Base-by-base conservation (phyloP, 1,140 invertebrate species). In the Apocrypta bakeri region DNA sequence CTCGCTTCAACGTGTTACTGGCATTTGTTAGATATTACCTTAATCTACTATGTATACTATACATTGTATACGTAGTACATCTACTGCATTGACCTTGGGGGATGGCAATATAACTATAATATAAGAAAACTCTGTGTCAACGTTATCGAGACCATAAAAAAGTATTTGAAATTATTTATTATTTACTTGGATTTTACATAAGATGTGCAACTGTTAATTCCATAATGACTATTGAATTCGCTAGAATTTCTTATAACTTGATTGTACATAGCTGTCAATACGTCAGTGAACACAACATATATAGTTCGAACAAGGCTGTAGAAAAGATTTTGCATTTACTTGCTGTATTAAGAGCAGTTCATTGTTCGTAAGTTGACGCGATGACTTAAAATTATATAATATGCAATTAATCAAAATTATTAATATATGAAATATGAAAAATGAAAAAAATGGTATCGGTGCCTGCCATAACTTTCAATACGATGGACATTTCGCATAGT, bases 261-360 rank as follows among this genome's bases (percentile, higher is more conserved):
- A 14, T 1, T 17, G 14, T 12, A 48, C n/a, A n/a, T n/a, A n/a
- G n/a, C n/a, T 83, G 82, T 85, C 76, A 68, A 42, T 31, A 25
- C 21, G 40, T 78, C 31, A 66, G 24, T 12, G 76, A 25, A 78
- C n/a, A n/a, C n/a, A n/a, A n/a, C n/a, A n/a, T n/a, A 33, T 29
- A 42, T 21, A 71, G 25, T 72, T 24, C 7, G 7, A 56, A n/a
- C 48, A 56, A 56, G 21, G 48, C 48, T 56, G 48, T 7, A n/a
- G 48, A 56, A 17, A n/a, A 56, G 48, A n/a, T 56, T 48, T 48
- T 48, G 42, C 42, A 48, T 48, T 56, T 1, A 1, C 4, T 21
- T 0, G 21, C 14, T 6, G 7, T 21, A 21, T 56, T 2, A 7
- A 21, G 48, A n/a, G 7, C 48, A n/a, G 17, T 0, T 17, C 7